Base-by-base conservation (phyloP, 2,797 vertebrate genomes). In the Naso thynnoides region DNA sequence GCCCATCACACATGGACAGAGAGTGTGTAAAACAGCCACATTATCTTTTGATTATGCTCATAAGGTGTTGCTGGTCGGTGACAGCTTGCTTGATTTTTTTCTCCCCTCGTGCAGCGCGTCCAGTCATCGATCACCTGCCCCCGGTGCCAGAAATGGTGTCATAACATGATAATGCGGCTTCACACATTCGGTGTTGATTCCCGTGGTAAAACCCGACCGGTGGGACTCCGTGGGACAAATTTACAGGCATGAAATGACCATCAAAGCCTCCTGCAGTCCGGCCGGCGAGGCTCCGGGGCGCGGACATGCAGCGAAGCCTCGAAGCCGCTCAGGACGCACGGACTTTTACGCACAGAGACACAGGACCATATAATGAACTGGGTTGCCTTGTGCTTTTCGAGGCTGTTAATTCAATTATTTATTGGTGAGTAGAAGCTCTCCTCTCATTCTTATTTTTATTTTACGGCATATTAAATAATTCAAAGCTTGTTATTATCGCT, bases 51-150 rank as follows among this genome's bases (percentile, higher is more conserved):
- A 83, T 80, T 78, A 72, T 72, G 75, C 71, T 79, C 82, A 63
- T 70, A 83, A 86, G 68, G 79, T 84, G 90, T 85, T 85, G 71
- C 85, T 82, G 74, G 24, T 85, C 70, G 70, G 82, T 89, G 68
- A 82, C 83, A 77, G 81, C 70, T 81, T 84, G 71, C 58, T 79
- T 84, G 64, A 88, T 84, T 33, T 29, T 52, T 55, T 52, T 33
- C 23, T 8, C 5, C 7, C 24, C 18, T 8, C 52, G 50, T 84
- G 71, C 85, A 80, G 87, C 78, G 64, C n/a, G 86, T 90, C 87
- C 79, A 88, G 61, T 83, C 90, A 91, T 92, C 88, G 87, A 88
- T 84, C 91, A 85, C 83, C 88, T 85, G 86, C 86, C 85, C 78
- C 55, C 69, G 66, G 84, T 80, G 78, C 80, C 71, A 86, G 68